These are phyloP conservation scores for Sebastes hopkinsi DNA, from an alignment of 2,797 vertebrate species.

Conservation along the genomic window DNA sequence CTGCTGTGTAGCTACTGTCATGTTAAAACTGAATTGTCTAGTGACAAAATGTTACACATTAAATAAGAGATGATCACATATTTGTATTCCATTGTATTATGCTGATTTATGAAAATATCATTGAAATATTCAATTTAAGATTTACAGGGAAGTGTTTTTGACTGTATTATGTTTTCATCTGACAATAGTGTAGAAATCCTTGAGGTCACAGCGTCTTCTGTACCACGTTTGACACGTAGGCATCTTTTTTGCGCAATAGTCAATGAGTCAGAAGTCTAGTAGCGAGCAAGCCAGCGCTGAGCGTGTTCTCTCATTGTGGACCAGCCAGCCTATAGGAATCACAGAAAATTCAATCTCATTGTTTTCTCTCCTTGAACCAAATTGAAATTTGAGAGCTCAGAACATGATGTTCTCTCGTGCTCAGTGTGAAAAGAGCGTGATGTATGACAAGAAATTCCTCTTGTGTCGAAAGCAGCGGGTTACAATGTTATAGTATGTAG, in stretches of 20 bases:
- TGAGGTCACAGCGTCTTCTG: not conserved
- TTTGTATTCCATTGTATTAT: not conserved
- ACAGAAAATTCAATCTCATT: conserved; percentile 7
- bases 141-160: not conserved
- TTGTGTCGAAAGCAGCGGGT: not conserved
- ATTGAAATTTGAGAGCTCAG: conserved; percentile 45
- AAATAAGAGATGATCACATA: not conserved
- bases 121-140: not conserved
- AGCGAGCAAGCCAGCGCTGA: not conserved
- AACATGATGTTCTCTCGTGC: conserved; percentile 26
- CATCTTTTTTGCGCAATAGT: not conserved
- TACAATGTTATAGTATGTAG: not conserved
- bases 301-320: not conserved
- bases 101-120: not conserved
- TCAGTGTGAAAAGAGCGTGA: conserved; percentile 5
- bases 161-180: not conserved
- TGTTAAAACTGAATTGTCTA: not conserved
- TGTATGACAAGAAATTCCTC: conserved; percentile 10
- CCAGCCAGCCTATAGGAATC: not conserved
- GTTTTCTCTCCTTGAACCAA: conserved; percentile 19
- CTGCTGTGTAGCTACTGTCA: not conserved
- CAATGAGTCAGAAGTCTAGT: conserved; percentile 8
- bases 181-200: not conserved
- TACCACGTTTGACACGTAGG: not conserved
- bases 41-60: not conserved